These are phyloP conservation scores for Drosophila lutescens DNA, from an alignment of 2,888 invertebrate genomes.

Conservation along the genomic window DNA sequence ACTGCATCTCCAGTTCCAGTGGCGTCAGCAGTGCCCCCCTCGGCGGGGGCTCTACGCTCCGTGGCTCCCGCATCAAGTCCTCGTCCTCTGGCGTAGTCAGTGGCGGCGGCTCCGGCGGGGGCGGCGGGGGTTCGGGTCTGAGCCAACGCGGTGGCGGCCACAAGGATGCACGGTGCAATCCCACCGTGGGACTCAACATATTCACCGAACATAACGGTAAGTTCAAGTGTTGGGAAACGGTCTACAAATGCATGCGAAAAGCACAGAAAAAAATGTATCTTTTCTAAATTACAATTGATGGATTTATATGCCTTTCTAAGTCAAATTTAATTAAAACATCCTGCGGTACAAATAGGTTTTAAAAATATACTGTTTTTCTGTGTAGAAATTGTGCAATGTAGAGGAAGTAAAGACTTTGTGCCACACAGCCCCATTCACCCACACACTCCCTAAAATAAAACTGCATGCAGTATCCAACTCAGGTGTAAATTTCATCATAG, in stretches of 20 bases:
- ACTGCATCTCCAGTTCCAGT: conserved; percentile 79
- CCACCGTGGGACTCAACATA: conserved; percentile 92
- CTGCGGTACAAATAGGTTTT: too few relatives aligned
- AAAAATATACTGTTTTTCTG: background rate
- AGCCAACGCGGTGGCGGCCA: conserved; percentile 65
- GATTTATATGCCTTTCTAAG: too few relatives aligned
- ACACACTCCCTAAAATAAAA: conserved; percentile 16
- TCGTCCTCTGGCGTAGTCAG: conserved; percentile 61
- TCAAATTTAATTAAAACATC: background rate
- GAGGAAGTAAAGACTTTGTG: background rate
- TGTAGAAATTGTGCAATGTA: background rate
- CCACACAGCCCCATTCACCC: conserved; percentile 19
- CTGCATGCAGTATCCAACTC: conserved; percentile 47
- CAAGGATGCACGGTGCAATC: conserved; percentile 88
- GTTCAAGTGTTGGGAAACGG: conserved; percentile 77
- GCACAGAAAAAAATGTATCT: conserved; percentile 5
- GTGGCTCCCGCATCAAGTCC: conserved; percentile 89
- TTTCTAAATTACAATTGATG: background rate
- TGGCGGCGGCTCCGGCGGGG: conserved; percentile 52
- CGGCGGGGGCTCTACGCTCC: conserved; percentile 86
- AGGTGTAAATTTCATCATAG: conserved; percentile 28
- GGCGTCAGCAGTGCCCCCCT: conserved; percentile 68
- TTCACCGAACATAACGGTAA: conserved; percentile 97
- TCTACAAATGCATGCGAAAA: conserved; percentile 23
- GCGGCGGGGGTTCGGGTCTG: conserved; percentile 56